Conservation (phyloP, 2,888 invertebrate genomes). For the Polia nebulosa region DNA sequence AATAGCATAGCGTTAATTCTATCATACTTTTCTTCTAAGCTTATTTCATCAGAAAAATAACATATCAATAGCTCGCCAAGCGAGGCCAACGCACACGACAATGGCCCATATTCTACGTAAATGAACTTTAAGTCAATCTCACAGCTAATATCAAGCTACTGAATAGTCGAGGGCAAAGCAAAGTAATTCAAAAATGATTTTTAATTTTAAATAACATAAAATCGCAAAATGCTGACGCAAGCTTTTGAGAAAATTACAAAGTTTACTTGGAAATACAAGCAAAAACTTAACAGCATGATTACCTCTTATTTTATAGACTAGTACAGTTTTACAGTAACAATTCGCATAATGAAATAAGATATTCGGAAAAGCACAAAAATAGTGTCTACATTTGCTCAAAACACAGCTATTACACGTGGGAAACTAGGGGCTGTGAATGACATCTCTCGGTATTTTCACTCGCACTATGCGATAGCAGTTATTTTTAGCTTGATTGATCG, state of each 20-base stretch:
- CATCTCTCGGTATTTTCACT: neutral
- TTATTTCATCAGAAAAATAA: constrained; percentile 11
- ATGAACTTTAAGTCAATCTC: constrained; percentile 13
- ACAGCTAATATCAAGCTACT: constrained; percentile 5
- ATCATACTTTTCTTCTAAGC: neutral
- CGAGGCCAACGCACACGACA: constrained; percentile 1
- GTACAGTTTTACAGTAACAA: neutral
- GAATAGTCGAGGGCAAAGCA: neutral
- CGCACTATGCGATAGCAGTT: constrained; percentile 13
- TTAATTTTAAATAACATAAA: neutral
- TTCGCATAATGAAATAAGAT: constrained; percentile 17
- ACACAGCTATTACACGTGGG: neutral
- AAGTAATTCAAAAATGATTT: neutral
- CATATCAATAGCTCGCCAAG: constrained; percentile 6
- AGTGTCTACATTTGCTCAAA: neutral
- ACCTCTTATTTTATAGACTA: neutral
- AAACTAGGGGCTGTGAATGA: neutral
- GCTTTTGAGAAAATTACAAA: neutral
- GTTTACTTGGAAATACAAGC: neutral
- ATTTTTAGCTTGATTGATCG: constrained; percentile 11
- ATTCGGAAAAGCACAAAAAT: constrained; percentile 8
- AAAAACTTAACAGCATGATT: neutral
- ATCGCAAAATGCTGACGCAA: neutral
- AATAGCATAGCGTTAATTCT: constrained; percentile 1
- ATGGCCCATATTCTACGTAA: constrained; percentile 30